Conservation (phyloP, 2,888 invertebrate genomes). For the Agriotes lineatus region DNA sequence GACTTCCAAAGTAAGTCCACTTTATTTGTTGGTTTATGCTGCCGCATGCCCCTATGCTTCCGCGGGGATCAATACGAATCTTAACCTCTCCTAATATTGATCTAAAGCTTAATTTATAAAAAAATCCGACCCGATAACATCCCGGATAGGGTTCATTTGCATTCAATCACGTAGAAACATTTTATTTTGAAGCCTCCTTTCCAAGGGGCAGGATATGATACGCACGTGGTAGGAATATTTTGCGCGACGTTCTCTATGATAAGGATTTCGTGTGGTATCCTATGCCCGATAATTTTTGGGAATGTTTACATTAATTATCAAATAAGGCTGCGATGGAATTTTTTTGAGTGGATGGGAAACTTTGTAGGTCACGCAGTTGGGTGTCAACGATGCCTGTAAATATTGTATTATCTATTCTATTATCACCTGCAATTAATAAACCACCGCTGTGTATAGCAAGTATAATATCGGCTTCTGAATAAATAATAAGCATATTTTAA, state of each 20-base stretch:
- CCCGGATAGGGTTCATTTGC: not conserved
- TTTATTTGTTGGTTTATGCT: not conserved
- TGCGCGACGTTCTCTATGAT: not conserved
- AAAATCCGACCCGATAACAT: not conserved
- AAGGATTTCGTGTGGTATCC: not conserved
- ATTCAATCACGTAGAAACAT: not conserved
- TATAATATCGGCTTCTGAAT: too few species aligned
- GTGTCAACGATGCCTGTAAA: too few species aligned
- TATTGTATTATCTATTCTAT: too few species aligned
- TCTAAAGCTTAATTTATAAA: not conserved
- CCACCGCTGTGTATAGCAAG: too few species aligned
- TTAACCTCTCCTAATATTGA: slow-evolving; percentile 30
- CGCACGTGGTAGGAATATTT: slow-evolving; percentile 4
- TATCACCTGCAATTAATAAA: too few species aligned
- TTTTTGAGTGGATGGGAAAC: too few species aligned
- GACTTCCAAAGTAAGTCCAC: slow-evolving; percentile 55
- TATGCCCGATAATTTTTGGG: not conserved
- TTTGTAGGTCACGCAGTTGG: too few species aligned
- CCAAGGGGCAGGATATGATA: not conserved
- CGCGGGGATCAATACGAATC: slow-evolving; percentile 16
- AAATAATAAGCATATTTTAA: too few species aligned
- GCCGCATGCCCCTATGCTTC: too few species aligned
- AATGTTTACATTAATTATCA: too few species aligned
- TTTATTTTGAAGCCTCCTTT: not conserved
- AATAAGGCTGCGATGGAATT: too few species aligned